Conservation (phyloP, 2,888 invertebrate species). For the Tetropium fuscum region DNA sequence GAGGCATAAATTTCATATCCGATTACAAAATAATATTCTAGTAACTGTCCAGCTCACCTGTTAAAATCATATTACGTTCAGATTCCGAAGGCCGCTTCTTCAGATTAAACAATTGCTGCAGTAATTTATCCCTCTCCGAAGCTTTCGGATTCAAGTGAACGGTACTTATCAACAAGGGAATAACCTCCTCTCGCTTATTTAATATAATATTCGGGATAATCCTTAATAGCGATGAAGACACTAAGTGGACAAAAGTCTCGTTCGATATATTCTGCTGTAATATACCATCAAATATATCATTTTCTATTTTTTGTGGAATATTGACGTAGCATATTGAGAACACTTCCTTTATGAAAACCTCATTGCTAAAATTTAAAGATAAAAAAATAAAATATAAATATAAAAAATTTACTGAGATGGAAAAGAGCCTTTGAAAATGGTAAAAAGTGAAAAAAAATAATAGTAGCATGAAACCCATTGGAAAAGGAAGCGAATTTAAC, state of each 20-base stretch:
- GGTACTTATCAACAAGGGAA: constrained; percentile 74
- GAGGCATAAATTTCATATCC: too few species aligned
- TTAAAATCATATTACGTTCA: constrained; percentile 72
- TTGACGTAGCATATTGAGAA: constrained; percentile 67
- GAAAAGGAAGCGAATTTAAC: too few species aligned
- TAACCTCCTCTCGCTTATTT: constrained; percentile 77
- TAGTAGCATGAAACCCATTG: too few species aligned
- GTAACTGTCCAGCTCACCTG: too few species aligned
- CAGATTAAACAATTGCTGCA: constrained; percentile 77
- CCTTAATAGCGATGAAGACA: constrained; percentile 71
- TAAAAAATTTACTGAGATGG: too few species aligned
- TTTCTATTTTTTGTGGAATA: constrained; percentile 59
- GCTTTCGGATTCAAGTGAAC: constrained; percentile 72
- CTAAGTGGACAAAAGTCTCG: constrained; percentile 67
- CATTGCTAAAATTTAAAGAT: constrained; percentile 60
- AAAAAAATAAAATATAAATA: background rate
- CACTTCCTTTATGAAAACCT: constrained; percentile 71
- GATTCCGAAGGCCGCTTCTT: constrained; percentile 78
- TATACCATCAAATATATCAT: constrained; percentile 61
- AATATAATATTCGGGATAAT: constrained; percentile 77
- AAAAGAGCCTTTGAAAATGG: too few species aligned
- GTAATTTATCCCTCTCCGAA: constrained; percentile 72
- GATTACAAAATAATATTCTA: too few species aligned
- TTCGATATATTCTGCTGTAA: constrained; percentile 60
- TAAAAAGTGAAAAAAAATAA: too few species aligned